Evolutionary conservation across 2,888 invertebrate genomes (phyloP).

Genomic region (Netelia fuscicornis): DNA sequence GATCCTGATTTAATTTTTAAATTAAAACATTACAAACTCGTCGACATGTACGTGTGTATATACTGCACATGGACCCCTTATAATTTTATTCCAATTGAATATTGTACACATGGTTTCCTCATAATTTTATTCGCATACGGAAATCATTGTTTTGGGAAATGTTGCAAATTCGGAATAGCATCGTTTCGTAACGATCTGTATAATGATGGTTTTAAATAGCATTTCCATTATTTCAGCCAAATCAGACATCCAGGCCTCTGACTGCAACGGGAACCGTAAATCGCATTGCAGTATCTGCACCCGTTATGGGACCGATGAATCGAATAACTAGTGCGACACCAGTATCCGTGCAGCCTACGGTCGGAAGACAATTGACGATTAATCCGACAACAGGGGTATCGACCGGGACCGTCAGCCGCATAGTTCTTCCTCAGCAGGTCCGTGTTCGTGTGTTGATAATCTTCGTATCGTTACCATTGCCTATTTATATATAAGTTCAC

Average conservation of each 20-base stretch:
- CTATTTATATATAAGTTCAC: neutral
- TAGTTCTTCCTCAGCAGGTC: slow-evolving; percentile 82
- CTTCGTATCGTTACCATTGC: neutral
- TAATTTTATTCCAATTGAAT: no score
- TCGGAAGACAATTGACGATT: slow-evolving; percentile 80
- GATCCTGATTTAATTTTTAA: no score
- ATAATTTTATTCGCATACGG: no score
- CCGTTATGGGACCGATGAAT: slow-evolving; percentile 80
- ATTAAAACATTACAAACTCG: no score
- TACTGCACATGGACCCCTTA: no score
- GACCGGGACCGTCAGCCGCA: slow-evolving; percentile 80
- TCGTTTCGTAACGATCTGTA: slow-evolving; percentile 20
- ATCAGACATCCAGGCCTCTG: slow-evolving; percentile 78
- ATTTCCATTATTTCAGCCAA: slow-evolving; percentile 73
- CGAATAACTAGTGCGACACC: slow-evolving; percentile 80
- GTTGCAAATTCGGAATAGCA: slow-evolving; percentile 24
- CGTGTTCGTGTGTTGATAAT: neutral
- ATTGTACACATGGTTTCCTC: no score
- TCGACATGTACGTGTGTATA: no score
- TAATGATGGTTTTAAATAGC: neutral
- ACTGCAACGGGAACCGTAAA: slow-evolving; percentile 78
- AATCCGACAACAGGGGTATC: slow-evolving; percentile 77
- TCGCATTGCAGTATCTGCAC: slow-evolving; percentile 81
- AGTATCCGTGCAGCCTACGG: slow-evolving; percentile 80
- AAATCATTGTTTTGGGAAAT: neutral